Evolutionary conservation across 2,888 invertebrate species (phyloP), one percentile per base, ranked within the genome.

Genomic region (Epistrophe eligans): DNA sequence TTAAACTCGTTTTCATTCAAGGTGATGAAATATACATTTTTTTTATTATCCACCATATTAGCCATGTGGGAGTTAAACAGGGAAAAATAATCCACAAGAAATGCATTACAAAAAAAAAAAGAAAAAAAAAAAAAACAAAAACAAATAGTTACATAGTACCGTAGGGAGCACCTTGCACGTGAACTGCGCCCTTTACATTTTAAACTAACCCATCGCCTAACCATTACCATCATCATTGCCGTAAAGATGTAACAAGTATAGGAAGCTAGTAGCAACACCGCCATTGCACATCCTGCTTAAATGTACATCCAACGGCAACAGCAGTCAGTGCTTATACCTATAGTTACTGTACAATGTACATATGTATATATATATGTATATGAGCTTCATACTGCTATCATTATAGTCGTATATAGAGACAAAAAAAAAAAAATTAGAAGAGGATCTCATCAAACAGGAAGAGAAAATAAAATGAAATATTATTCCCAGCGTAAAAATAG

Each of bases 11-110:
- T 74, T 74, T 38, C 64, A 72, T 77, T 45, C 60, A 50, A 60
- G 24, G 77, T 15, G 72, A 80, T 67, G 77, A 77, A 71, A 76
- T 71, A 84, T 48, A 70, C 3, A 9, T 57, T 84, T 74, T 76
- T 83, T 83, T 80, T 79, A 79, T 76, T 71, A 76, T 76, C 50
- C 74, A 11, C 64, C 71, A 72, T 76, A 80, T 80, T 84, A 80
- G 71, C 80, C 72, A 52, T 60, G 67, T 67, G 84, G 76, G 84
- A 77, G 84, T 74, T 79, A 45, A 84, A 71, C 28, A 58, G 13
- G 9, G 17, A 48, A 74, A 81, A 60, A 64, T 24, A 70, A 74
- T 50, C 55, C 67, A 24, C 24, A 62, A 52, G 50, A 70, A 67
- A 60, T 52, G 58, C 24, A 38, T 50, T 48, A 19, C 10, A 50